These are phyloP conservation scores for Thyatira batis DNA, from an alignment of 2,888 invertebrate species.

Conservation along the genomic window DNA sequence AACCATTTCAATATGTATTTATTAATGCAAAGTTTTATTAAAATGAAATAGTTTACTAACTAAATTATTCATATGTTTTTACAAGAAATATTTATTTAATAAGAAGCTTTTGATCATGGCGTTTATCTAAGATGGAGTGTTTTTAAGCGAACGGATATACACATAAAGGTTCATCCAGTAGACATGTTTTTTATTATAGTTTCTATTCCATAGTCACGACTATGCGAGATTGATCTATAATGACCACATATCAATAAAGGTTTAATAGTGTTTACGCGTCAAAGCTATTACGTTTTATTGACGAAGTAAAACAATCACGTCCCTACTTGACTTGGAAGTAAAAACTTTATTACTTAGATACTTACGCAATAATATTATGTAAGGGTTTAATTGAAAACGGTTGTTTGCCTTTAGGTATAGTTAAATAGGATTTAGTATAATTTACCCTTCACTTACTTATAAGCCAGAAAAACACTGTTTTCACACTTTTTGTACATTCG, in stretches of 20 bases:
- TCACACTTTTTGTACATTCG: too few species aligned
- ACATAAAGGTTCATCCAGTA: too few species aligned
- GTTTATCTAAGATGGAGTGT: too few species aligned
- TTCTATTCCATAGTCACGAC: conserved; percentile 54
- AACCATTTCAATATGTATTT: too few species aligned
- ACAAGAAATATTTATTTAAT: too few species aligned
- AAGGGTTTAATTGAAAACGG: not conserved
- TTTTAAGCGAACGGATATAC: too few species aligned
- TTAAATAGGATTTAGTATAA: too few species aligned
- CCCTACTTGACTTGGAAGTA: conserved; percentile 8
- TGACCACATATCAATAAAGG: conserved; percentile 45
- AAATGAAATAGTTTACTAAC: too few species aligned
- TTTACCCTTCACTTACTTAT: not conserved
- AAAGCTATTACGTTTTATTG: conserved; percentile 11
- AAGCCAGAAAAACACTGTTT: not conserved
- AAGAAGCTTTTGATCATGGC: too few species aligned
- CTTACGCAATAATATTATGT: conserved; percentile 7
- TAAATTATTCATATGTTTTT: too few species aligned
- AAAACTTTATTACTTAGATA: conserved; percentile 19
- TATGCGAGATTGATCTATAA: conserved; percentile 46
- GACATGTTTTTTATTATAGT: too few species aligned
- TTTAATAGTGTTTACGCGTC: conserved; percentile 13
- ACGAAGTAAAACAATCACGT: conserved; percentile 23
- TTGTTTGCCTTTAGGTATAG: not conserved
- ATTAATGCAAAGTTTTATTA: too few species aligned